phyloP scores from a whole-genome alignment of 2,888 invertebrate species.

The Chelonus formosanus region DNA sequence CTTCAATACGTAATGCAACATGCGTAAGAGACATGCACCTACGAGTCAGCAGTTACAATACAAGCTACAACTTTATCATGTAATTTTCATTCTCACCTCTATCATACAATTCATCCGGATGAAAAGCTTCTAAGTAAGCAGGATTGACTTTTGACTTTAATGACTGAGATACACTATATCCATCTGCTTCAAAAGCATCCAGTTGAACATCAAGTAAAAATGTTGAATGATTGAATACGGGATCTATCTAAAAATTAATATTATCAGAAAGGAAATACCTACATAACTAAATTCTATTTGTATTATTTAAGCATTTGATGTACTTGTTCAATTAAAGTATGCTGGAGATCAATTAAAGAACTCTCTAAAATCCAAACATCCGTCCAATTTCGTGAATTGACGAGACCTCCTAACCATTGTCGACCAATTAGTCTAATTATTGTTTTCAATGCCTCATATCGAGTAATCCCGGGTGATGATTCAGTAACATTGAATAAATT shows the following conservation, averaged over 20 bases:
- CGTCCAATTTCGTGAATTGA: conserved; percentile 56
- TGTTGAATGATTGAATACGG: conserved; percentile 43
- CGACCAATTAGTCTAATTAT: conserved; percentile 59
- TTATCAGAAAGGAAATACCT: not conserved
- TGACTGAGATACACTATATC: conserved; percentile 51
- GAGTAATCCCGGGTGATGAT: conserved; percentile 45
- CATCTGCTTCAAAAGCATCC: conserved; percentile 53
- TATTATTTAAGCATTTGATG: not conserved
- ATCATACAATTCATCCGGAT: conserved; percentile 44
- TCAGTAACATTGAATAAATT: conserved; percentile 46
- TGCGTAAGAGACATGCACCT: conserved; percentile 62
- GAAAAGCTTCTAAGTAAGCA: conserved; percentile 43
- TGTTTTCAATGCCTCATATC: conserved; percentile 45
- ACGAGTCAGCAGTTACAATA: conserved; percentile 42
- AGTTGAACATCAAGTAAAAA: conserved; percentile 52
- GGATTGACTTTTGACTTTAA: conserved; percentile 48
- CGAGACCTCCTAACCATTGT: conserved; percentile 67
- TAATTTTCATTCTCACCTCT: conserved; percentile 48
- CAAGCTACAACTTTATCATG: conserved; percentile 9
- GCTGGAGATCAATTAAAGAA: conserved; percentile 67
- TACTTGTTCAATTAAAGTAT: conserved; percentile 47
- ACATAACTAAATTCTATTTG: not conserved
- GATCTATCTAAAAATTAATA: conserved; percentile 49
- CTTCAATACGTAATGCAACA: conserved; percentile 56
- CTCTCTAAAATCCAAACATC: conserved; percentile 64